A percentile compares a stretch with the other conserved stretches of the same genome.
phyloP scores from a whole-genome alignment of 2,113 vertebrate species.

The Leptosomus discolor region DNA sequence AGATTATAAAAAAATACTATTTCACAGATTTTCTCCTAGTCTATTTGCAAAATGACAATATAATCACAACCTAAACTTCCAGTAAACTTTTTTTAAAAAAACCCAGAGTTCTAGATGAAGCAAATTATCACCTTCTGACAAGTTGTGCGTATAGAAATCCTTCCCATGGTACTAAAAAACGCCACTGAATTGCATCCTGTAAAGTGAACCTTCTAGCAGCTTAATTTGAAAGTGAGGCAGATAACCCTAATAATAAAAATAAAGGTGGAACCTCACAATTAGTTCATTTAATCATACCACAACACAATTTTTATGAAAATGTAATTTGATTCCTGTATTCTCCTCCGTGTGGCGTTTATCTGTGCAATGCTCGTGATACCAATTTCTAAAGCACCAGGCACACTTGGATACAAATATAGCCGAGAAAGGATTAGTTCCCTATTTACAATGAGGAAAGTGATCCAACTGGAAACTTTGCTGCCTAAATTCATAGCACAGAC shows the following conservation, averaged over 20 bases:
- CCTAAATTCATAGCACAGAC: not conserved
- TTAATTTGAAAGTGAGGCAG: conserved; percentile 32
- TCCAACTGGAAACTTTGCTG: conserved; percentile 17
- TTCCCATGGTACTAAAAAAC: not conserved
- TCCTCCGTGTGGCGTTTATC: not conserved
- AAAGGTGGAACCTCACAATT: conserved; percentile 11
- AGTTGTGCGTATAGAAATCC: not conserved
- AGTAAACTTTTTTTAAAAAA: not conserved
- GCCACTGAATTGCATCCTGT: not conserved
- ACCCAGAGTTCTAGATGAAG: not conserved
- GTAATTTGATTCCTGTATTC: not conserved
- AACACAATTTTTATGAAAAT: not conserved
- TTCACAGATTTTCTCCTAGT: not conserved
- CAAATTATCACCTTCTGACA: not conserved
- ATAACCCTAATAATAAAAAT: not conserved
- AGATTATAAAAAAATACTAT: not conserved
- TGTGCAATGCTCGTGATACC: not conserved
- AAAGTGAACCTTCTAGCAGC: conserved; percentile 15
- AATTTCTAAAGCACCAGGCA: not conserved
- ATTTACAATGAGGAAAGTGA: not conserved
- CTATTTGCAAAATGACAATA: not conserved
- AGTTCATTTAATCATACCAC: not conserved
- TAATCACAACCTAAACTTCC: not conserved
- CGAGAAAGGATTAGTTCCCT: not conserved
- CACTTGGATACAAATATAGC: not conserved